Evolutionary conservation across 2,888 invertebrate genomes (phyloP).

Genomic region (Chrysina gloriosa): DNA sequence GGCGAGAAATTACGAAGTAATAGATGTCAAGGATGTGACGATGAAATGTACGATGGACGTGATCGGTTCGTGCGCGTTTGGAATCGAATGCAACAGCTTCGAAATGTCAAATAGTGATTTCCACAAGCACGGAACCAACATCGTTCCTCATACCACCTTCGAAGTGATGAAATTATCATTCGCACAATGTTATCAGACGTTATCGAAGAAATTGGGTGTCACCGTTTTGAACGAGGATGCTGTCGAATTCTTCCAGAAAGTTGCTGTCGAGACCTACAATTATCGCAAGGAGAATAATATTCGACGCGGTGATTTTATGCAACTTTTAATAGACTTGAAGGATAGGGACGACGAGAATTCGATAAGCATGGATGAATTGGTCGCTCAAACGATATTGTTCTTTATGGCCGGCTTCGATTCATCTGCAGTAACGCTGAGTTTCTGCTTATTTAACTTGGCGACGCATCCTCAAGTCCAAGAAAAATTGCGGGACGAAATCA

Average conservation of each 20-base stretch:
- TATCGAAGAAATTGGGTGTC: constrained; percentile 44
- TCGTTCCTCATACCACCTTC: constrained; percentile 50
- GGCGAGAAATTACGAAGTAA: constrained; percentile 1
- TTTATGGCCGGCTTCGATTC: constrained; percentile 73
- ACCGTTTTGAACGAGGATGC: constrained; percentile 47
- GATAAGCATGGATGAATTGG: constrained; percentile 53
- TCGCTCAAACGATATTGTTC: constrained; percentile 70
- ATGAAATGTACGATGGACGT: constrained; percentile 62
- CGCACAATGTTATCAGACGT: constrained; percentile 31
- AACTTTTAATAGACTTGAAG: constrained; percentile 57
- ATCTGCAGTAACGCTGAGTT: constrained; percentile 69
- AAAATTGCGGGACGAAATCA: constrained; percentile 63
- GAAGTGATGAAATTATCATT: constrained; percentile 44
- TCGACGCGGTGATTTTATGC: constrained; percentile 60
- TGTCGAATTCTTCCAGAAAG: constrained; percentile 51
- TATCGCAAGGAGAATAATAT: constrained; percentile 48
- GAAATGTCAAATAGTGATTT: constrained; percentile 55
- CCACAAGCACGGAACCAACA: constrained; percentile 53
- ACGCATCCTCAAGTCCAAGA: constrained; percentile 62
- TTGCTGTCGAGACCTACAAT: constrained; percentile 50
- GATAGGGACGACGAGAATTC: constrained; percentile 43
- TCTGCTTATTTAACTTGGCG: constrained; percentile 69
- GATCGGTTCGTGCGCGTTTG: constrained; percentile 61
- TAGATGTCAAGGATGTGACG: constrained; percentile 51
- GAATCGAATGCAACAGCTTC: constrained; percentile 58